Evolutionary conservation across 2,888 invertebrate species (phyloP).

Genomic region (Xestia xanthographa): DNA sequence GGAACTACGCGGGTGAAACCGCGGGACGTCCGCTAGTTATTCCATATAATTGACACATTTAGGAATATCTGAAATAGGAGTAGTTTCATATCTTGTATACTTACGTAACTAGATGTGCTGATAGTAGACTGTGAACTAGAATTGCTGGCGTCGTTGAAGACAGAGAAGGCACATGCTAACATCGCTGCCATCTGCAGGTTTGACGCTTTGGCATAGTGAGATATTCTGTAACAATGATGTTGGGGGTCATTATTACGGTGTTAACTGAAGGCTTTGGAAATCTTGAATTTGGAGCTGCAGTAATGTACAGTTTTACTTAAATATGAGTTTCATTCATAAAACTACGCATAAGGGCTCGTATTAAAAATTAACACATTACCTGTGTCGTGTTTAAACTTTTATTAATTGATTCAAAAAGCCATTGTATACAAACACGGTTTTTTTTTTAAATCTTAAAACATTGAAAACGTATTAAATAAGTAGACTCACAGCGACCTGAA

Average conservation of each 20-base stretch:
- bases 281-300: not conserved
- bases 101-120: conserved; percentile 86
- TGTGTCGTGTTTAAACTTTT: not conserved
- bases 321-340: not conserved
- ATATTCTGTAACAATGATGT: conserved; percentile 90
- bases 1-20: too few species aligned
- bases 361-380: not conserved
- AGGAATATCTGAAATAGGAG: too few species aligned
- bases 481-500: conserved; percentile 5
- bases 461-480: not conserved
- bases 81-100: conserved; percentile 58
- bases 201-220: conserved; percentile 94
- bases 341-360: not conserved
- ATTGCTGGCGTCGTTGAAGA: conserved; percentile 89
- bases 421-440: not conserved
- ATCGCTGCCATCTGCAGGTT: conserved; percentile 98
- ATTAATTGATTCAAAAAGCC: not conserved
- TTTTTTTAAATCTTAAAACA: not conserved
- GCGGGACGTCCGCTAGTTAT: too few species aligned
- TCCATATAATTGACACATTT: too few species aligned
- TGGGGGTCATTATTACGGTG: not conserved
- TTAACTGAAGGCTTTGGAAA: not conserved
- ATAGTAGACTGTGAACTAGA: conserved; percentile 90
- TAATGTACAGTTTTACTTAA: not conserved
- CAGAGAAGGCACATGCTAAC: conserved; percentile 96